Evolutionary conservation across 2,797 vertebrate genomes (phyloP), one percentile per base, ranked within the genome.

Genomic region (Semotilus atromaculatus): DNA sequence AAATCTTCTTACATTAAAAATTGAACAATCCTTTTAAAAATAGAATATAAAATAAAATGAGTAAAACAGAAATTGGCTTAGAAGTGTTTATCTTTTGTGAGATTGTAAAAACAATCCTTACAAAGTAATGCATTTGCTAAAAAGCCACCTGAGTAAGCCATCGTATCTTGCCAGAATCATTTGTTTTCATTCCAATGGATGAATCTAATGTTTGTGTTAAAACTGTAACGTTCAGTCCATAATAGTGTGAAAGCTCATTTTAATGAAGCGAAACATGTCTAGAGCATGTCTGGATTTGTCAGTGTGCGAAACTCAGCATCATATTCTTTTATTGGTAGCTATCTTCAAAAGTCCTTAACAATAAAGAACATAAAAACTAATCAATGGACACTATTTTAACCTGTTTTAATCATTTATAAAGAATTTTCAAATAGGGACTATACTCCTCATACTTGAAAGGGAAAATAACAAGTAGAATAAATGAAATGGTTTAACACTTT

Each of bases 281-380:
- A 34, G 36, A 14, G 31, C 45, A 16, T 71, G 74, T 70, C 60
- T 78, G 74, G 66, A 78, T 70, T 71, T n/a, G 82, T 70, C 82
- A 36, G 48, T 77, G 4, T 70, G 60, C 3, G 11, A 45, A 72
- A 40, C 13, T 66, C 21, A 7, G 29, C 36, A 74, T 66, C 29
- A 62, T 31, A 34, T 48, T 34, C 70, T 31, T 48, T 45, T 26
- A 26, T 9, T 36, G 16, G 68, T 53, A 7, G 45, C 45, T 5
- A 14, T 3, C 43, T 82, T 23, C 19, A 64, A 64, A 73, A 18
- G 2, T 53, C 66, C 29, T 36, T 4, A 80, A 55, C 21, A 31
- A 64, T 18, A 13, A 70, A 48, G 14, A 48, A 51, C 31, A 7
- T 29, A 72, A 62, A 72, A 40, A 66, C 11, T 23, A 19, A 66